Evolutionary conservation across 2,888 invertebrate genomes (phyloP), one percentile per base, ranked within the genome.

Genomic region (Charanyca ferruginea): DNA sequence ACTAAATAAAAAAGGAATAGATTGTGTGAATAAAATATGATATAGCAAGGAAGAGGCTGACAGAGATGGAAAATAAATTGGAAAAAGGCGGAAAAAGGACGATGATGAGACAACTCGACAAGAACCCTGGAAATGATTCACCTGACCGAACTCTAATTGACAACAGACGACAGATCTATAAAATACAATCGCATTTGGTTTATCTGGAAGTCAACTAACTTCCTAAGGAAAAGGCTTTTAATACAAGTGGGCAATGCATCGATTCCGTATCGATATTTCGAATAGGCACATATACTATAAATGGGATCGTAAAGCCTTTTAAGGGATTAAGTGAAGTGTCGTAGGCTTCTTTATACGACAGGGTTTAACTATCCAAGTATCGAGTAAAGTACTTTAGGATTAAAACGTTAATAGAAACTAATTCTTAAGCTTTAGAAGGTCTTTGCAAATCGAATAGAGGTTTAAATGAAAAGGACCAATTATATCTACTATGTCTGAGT

Each of bases 291-390:
- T 58, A 28, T 48, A 48, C 48, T 68, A 70, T 64, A 62, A 73
- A 81, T 76, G 54, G 64, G 48, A 63, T 38, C 71, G 70, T 70
- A 62, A 79, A 80, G 62, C 73, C 77, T 71, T 75, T 66, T 47
- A 81, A 72, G 48, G 61, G 73, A 66, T 80, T 67, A 72, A 62
- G 53, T 66, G 59, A 58, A 73, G 62, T 66, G 63, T 68, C 51
- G 55, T 68, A 58, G 82, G 80, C 73, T 79, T 80, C 69, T 66
- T 53, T 66, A 66, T 67, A 67, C n/a, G 57, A 67, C 67, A 55
- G 28, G 54, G 22, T 44, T 75, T 59, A 52, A 51, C 55, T 49
- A 58, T 35, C 23, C 22, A 38, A 66, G 53, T 63, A 52, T 54
- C 44, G 20, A 49, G 28, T 23, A n/a, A 48, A 61, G 44, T 67